phyloP scores from a whole-genome alignment of 2,113 vertebrate species.

The Trematomus loennbergii region DNA sequence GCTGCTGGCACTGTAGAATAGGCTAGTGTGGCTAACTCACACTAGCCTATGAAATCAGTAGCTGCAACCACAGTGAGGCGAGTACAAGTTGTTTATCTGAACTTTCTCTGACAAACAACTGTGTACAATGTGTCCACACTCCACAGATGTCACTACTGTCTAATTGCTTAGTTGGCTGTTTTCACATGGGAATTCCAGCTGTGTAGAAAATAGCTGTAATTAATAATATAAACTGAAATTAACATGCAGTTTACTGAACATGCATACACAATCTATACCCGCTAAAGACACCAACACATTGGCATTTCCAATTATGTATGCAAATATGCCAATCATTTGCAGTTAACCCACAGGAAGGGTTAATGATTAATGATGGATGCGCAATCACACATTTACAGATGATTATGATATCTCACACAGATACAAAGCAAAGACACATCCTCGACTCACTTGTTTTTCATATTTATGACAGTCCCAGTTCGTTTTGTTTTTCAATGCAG shows the following conservation, averaged over 20 bases:
- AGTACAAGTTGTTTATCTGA: conserved; percentile 41
- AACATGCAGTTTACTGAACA: conserved; percentile 15
- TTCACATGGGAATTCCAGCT: conserved; percentile 23
- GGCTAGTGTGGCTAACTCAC: conserved; percentile 33
- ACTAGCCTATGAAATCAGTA: conserved; percentile 41
- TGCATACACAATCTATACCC: conserved; percentile 11
- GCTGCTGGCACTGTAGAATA: conserved; percentile 23
- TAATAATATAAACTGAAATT: conserved; percentile 38
- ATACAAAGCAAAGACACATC: neutral
- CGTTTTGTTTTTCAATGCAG: neutral
- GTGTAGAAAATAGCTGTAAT: conserved; percentile 32
- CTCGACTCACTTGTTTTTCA: neutral
- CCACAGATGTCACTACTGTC: neutral
- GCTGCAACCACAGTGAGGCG: conserved; percentile 32
- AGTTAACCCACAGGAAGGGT: conserved; percentile 45
- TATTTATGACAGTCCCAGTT: neutral
- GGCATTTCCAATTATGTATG: conserved; percentile 57
- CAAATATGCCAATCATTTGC: conserved; percentile 62
- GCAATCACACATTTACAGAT: conserved; percentile 27
- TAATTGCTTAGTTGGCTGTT: conserved; percentile 29
- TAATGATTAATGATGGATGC: conserved; percentile 37
- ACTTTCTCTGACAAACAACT: conserved; percentile 29
- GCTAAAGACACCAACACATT: conserved; percentile 2
- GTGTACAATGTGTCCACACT: conserved; percentile 2
- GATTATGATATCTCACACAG: conserved; percentile 15